A percentile compares a stretch with the other conserved stretches of the same genome.
Conservation (phyloP, 2,113 vertebrate genomes). For the Leucopsar rothschildi region DNA sequence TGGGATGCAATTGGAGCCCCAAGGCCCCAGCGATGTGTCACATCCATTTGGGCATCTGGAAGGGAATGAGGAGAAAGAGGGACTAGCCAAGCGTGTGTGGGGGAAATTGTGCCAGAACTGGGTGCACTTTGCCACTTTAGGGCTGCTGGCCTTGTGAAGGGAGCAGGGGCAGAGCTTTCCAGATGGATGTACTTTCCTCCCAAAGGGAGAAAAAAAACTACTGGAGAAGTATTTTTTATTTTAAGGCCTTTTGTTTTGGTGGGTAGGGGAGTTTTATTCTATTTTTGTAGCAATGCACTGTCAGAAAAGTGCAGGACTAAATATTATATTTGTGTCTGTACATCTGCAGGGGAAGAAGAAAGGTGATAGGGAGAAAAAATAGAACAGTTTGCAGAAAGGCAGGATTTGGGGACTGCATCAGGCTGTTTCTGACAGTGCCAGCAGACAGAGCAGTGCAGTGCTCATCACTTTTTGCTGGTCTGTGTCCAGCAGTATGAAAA, state of each 20-base stretch:
- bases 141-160: neutral
- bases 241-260: neutral
- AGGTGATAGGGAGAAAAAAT: neutral
- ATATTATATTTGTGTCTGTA: neutral
- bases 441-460: neutral
- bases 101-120: neutral
- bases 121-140: neutral
- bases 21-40: neutral
- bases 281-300: neutral
- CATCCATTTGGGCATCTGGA: neutral
- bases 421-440: neutral
- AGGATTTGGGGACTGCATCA: neutral
- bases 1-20: neutral
- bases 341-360: neutral
- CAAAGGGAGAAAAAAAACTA: neutral
- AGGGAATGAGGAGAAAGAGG: neutral
- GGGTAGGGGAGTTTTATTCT: neutral
- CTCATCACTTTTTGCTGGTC: neutral
- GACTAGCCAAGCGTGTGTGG: neutral
- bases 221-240: neutral
- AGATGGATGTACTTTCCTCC: neutral
- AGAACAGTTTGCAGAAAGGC: neutral
- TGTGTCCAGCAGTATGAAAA: neutral
- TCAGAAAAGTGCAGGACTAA: neutral
- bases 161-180: neutral